Conservation (phyloP, 2,113 vertebrate species). For the Caracal caracal region DNA sequence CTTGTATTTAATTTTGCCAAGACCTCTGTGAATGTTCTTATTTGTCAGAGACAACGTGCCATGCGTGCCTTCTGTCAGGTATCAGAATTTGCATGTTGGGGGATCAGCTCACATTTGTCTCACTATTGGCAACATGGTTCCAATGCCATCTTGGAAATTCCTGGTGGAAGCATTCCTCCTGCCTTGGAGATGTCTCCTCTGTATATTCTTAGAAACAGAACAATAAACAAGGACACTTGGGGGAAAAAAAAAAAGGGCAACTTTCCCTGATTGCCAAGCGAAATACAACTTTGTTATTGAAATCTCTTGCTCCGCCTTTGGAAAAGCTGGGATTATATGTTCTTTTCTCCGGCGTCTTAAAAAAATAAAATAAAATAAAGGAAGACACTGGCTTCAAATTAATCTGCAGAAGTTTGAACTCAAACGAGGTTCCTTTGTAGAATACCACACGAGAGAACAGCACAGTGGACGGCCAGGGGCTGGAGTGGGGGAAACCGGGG, state of each 20-base stretch:
- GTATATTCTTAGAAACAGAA: constrained; percentile 68
- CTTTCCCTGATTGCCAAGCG: constrained; percentile 53
- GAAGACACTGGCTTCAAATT: constrained; percentile 65
- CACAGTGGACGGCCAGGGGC: neutral
- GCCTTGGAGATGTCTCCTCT: constrained; percentile 63
- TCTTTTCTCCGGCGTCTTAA: constrained; percentile 58
- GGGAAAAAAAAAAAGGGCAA: neutral
- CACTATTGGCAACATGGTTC: constrained; percentile 64
- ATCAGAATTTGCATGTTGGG: constrained; percentile 24
- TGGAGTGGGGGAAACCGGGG: neutral
- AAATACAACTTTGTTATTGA: constrained; percentile 69
- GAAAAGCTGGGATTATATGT: constrained; percentile 68
- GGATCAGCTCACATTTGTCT: neutral
- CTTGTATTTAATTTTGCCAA: constrained; percentile 40
- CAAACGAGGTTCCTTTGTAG: constrained; percentile 54
- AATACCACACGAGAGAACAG: constrained; percentile 10
- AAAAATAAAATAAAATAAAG: neutral
- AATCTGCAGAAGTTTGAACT: constrained; percentile 57
- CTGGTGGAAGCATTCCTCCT: constrained; percentile 32
- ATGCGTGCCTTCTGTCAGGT: neutral
- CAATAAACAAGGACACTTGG: constrained; percentile 68
- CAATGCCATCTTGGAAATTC: constrained; percentile 66
- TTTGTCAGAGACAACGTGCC: constrained; percentile 32
- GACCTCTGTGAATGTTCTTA: neutral
- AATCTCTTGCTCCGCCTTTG: constrained; percentile 48